Conservation (phyloP, 2,113 vertebrate genomes). For the Channa argus region DNA sequence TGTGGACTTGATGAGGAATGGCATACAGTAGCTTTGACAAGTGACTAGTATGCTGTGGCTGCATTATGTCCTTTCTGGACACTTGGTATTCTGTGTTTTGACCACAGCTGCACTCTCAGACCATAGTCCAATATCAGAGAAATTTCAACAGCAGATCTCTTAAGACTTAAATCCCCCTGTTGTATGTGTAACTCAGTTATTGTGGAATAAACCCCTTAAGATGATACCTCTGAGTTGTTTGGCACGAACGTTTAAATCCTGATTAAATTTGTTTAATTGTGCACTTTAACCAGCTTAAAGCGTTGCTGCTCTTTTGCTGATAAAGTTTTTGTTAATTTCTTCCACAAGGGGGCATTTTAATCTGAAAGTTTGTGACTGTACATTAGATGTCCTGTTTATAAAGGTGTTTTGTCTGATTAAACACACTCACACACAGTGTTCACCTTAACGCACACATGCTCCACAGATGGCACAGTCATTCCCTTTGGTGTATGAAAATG, state of each 20-base stretch:
- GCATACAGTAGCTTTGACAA: too few species aligned
- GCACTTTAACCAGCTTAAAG: slow-evolving; percentile 68
- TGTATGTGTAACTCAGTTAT: slow-evolving; percentile 54
- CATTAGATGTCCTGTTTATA: slow-evolving; percentile 30
- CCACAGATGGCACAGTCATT: slow-evolving; percentile 25
- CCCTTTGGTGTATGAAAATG: slow-evolving; percentile 19
- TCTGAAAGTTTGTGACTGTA: slow-evolving; percentile 5
- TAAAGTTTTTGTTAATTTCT: slow-evolving; percentile 54
- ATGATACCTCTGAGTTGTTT: slow-evolving; percentile 47
- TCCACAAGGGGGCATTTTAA: slow-evolving; percentile 70
- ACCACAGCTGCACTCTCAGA: too few species aligned
- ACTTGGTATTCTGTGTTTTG: too few species aligned
- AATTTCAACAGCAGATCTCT: slow-evolving; percentile 11
- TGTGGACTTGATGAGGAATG: too few species aligned
- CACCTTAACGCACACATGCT: slow-evolving; percentile 3
- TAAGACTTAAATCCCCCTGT: slow-evolving; percentile 19
- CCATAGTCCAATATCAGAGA: too few species aligned
- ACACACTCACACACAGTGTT: slow-evolving; percentile 19
- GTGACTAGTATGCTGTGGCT: too few species aligned
- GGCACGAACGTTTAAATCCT: slow-evolving; percentile 58
- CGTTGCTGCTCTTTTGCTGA: slow-evolving; percentile 52
- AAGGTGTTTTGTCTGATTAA: slow-evolving; percentile 6
- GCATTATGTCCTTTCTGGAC: too few species aligned
- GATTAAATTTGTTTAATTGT: slow-evolving; percentile 68
- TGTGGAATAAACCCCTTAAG: slow-evolving; percentile 57